These are phyloP conservation scores for Drosophila demipolita DNA, from an alignment of 2,888 invertebrate genomes.

Conservation along the genomic window DNA sequence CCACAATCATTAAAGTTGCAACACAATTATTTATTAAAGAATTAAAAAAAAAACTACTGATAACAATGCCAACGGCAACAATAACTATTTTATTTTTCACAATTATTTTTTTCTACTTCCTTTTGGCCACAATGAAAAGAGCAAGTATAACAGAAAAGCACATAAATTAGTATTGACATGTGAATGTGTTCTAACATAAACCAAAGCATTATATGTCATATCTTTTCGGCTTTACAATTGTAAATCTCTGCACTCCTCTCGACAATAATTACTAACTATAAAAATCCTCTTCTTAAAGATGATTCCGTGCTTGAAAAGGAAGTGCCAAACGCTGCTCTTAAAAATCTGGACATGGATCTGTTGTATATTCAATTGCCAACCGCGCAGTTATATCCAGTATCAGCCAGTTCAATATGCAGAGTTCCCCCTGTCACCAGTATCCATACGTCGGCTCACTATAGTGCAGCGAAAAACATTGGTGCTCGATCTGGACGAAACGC, in stretches of 20 bases:
- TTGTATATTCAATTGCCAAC: constrained; percentile 98
- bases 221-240: constrained; percentile 3
- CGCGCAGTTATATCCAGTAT: constrained; percentile 98
- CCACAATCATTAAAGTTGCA: too few relatives aligned
- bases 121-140: constrained; percentile 53
- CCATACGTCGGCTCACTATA: constrained; percentile 89
- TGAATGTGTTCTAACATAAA: constrained; percentile 23
- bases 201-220: constrained; percentile 24
- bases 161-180: not conserved
- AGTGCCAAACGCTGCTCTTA: constrained; percentile 98
- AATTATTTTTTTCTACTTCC: constrained; percentile 60
- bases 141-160: constrained; percentile 19
- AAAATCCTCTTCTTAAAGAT: constrained; percentile 87
- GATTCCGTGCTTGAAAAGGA: constrained; percentile 99
- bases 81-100: constrained; percentile 54
- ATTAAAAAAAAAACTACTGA: not conserved
- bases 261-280: too few relatives aligned
- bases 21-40: too few relatives aligned
- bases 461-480: constrained; percentile 98
- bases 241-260: too few relatives aligned
- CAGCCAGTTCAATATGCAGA: constrained; percentile 99
- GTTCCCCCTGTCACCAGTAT: constrained; percentile 94
- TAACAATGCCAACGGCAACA: constrained; percentile 38
- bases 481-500: constrained; percentile 98
- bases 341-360: constrained; percentile 99